Evolutionary conservation across 2,888 invertebrate species (phyloP), one percentile per base, ranked within the genome.

Genomic region (Tachina lurida): DNA sequence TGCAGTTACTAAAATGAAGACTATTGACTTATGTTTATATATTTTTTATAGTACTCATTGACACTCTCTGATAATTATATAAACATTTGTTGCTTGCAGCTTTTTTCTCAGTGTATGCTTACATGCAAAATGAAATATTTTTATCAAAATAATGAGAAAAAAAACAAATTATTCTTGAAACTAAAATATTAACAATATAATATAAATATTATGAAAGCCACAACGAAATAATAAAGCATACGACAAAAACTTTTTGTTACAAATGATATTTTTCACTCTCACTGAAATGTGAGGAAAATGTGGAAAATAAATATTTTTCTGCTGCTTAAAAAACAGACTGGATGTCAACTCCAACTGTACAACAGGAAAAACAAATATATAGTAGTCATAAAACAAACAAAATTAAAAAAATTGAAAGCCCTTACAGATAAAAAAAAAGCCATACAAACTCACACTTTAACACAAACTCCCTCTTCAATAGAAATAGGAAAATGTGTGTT

Each of bases 361-460:
- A n/a, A 43, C n/a, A 17, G 10, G 17, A 10, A 31, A 43, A 22
- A 13, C 45, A 41, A 15, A 47, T 13, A n/a, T n/a, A n/a, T n/a
- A 49, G 31, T 15, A 39, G 45, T 17, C 39, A 9, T 5, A 12
- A 31, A 39, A 31, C 7, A 31, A 43, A 47, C 3, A 52, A 62
- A 63, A 62, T 13, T 47, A 19, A n/a, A 65, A 68, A 71, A 56
- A 9, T 56, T 56, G 17, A 71, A 73, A 52, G 41, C 60, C 17
- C 52, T 41, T 17, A 41, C 54, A 78, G 62, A 68, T 12, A 65
- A 56, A 41, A 65, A 63, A 12, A 76, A 45, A 76, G 47, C 2
- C 12, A 1, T 15, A 15, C 9, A 60, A 10, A 10, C 3, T 2
- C 1, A 52, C 19, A 49, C 8, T n/a, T 4, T 3, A 4, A 31